These are phyloP conservation scores for Onychomys leucogaster DNA, from an alignment of 2,797 vertebrate genomes.

Conservation along the genomic window DNA sequence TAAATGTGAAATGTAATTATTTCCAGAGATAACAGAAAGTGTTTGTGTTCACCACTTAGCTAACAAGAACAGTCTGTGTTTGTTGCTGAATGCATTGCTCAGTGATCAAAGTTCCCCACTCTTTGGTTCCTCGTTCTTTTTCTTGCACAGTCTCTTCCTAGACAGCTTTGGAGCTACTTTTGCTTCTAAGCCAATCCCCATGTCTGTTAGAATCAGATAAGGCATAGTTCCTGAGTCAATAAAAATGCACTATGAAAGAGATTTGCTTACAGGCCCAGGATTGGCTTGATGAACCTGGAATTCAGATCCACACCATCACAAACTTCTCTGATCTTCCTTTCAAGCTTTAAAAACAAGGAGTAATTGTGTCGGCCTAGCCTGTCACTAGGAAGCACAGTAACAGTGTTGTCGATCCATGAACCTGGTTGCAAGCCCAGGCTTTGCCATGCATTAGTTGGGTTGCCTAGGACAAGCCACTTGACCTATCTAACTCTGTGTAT, in stretches of 20 bases:
- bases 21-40: not conserved
- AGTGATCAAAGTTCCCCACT: not conserved
- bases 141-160: not conserved
- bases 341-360: not conserved
- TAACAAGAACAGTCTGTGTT: not conserved
- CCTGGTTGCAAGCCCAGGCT: not conserved
- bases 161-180: not conserved
- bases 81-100: not conserved
- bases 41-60: not conserved
- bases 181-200: not conserved
- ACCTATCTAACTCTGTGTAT: not conserved
- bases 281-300: not conserved
- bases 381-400: not conserved
- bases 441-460: not conserved
- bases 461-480: not conserved
- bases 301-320: not conserved
- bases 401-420: not conserved
- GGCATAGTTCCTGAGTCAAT: not conserved
- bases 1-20: not conserved
- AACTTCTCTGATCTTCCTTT: not conserved
- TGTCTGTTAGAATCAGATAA: conserved; percentile 2
- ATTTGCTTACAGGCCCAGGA: not conserved
- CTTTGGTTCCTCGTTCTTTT: not conserved
- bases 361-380: not conserved
- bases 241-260: not conserved